Evolutionary conservation across 2,113 vertebrate genomes (phyloP).

Genomic region (Labeo rohita): DNA sequence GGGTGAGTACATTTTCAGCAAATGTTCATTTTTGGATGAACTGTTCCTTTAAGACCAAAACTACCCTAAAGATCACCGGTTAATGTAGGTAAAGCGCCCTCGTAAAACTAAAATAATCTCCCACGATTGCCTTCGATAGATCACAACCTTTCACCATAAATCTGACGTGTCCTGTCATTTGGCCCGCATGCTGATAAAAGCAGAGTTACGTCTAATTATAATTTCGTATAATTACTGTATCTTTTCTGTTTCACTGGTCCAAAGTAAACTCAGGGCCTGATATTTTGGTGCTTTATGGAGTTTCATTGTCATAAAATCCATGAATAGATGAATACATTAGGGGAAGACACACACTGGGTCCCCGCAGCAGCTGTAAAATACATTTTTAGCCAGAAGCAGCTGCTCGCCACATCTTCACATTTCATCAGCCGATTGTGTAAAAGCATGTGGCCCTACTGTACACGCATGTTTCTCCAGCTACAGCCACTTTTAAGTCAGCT

Average conservation of each 20-base stretch:
- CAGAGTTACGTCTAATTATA: conserved; percentile 73
- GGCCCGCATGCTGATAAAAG: conserved; percentile 59
- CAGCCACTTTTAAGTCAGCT: background rate
- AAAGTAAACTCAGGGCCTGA: conserved; percentile 76
- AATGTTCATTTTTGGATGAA: too few relatives aligned
- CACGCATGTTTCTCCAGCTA: background rate
- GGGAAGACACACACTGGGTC: conserved; percentile 69
- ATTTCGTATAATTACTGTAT: conserved; percentile 63
- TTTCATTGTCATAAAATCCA: conserved; percentile 75
- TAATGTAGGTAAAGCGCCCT: background rate
- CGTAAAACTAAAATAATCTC: background rate
- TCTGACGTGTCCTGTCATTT: background rate
- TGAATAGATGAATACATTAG: conserved; percentile 75
- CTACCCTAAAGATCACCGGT: background rate
- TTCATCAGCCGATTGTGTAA: conserved; percentile 67
- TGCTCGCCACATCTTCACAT: conserved; percentile 68
- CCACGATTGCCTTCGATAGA: background rate
- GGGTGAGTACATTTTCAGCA: background rate
- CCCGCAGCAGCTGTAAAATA: conserved; percentile 69
- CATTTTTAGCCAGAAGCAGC: conserved; percentile 71
- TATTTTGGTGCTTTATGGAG: conserved; percentile 74
- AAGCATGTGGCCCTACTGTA: conserved; percentile 51
- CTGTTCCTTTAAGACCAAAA: background rate
- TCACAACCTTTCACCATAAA: background rate
- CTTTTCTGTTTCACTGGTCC: conserved; percentile 67